phyloP scores from a whole-genome alignment of 2,888 invertebrate genomes.

The Parnassius apollo region DNA sequence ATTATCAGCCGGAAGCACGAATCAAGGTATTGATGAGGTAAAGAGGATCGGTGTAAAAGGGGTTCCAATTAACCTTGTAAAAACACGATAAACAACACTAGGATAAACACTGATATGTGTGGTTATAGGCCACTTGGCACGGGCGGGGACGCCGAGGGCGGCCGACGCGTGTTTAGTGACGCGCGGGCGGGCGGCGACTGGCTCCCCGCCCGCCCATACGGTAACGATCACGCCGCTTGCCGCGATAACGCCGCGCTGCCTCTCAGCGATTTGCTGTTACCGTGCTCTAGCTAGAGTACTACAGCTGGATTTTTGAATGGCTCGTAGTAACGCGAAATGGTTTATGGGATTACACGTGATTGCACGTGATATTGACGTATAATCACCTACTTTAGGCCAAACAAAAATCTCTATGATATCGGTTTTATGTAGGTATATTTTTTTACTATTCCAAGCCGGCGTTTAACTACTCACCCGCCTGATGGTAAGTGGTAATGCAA shows the following conservation, averaged over 20 bases:
- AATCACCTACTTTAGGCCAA: too few species aligned
- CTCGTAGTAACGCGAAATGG: background rate
- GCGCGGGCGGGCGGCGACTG: constrained; percentile 65
- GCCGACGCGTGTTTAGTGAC: constrained; percentile 34
- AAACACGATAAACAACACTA: constrained; percentile 31
- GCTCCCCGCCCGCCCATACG: constrained; percentile 33
- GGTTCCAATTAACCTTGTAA: constrained; percentile 24
- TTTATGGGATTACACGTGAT: background rate
- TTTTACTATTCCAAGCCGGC: too few species aligned
- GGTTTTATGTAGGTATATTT: too few species aligned
- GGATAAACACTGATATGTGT: constrained; percentile 63
- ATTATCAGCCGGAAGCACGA: background rate
- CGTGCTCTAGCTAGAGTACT: constrained; percentile 29
- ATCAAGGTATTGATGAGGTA: constrained; percentile 5
- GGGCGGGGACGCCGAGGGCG: constrained; percentile 24
- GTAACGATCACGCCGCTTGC: constrained; percentile 66
- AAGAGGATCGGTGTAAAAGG: background rate
- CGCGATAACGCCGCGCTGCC: constrained; percentile 50
- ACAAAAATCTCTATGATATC: too few species aligned
- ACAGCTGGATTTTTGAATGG: constrained; percentile 16
- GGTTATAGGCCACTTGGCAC: constrained; percentile 54
- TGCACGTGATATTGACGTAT: too few species aligned
- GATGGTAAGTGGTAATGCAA: too few species aligned
- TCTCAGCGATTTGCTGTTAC: constrained; percentile 28
- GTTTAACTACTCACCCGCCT: too few species aligned